Conservation (phyloP, 2,888 invertebrate species). For the Thumatha senex region DNA sequence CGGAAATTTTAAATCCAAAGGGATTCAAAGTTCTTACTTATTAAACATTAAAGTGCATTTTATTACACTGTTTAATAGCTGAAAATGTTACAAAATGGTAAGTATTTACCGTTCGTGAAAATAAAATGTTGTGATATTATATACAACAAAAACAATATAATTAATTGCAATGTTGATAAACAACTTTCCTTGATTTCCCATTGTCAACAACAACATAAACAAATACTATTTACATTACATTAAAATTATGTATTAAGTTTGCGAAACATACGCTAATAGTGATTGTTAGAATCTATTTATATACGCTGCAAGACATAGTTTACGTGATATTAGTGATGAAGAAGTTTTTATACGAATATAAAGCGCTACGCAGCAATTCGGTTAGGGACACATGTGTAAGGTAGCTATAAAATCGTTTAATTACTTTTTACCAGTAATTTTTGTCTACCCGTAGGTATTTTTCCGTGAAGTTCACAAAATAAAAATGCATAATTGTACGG, state of each 20-base stretch:
- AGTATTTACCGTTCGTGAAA: neutral
- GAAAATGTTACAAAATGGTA: neutral
- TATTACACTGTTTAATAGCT: neutral
- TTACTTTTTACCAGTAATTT: slow-evolving; percentile 35
- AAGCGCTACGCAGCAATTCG: slow-evolving; percentile 57
- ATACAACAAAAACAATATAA: too few species aligned
- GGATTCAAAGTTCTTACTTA: neutral
- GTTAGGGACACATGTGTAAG: slow-evolving; percentile 50
- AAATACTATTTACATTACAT: neutral
- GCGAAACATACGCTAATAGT: too few species aligned
- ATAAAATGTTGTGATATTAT: too few species aligned
- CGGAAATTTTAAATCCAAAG: neutral
- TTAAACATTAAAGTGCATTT: neutral
- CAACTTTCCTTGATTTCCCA: neutral
- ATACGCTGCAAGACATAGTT: neutral
- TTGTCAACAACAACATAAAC: slow-evolving; percentile 1
- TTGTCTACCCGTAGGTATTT: neutral
- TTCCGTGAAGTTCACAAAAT: slow-evolving; percentile 9
- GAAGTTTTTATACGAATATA: slow-evolving; percentile 74
- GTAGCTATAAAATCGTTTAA: slow-evolving; percentile 43
- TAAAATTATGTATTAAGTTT: too few species aligned
- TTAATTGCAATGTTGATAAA: too few species aligned
- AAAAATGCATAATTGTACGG: slow-evolving; percentile 26
- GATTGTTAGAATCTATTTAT: too few species aligned
- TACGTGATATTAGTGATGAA: slow-evolving; percentile 49